These are phyloP conservation scores for Drosophila sordidapex DNA, from an alignment of 2,888 invertebrate species.

Conservation along the genomic window DNA sequence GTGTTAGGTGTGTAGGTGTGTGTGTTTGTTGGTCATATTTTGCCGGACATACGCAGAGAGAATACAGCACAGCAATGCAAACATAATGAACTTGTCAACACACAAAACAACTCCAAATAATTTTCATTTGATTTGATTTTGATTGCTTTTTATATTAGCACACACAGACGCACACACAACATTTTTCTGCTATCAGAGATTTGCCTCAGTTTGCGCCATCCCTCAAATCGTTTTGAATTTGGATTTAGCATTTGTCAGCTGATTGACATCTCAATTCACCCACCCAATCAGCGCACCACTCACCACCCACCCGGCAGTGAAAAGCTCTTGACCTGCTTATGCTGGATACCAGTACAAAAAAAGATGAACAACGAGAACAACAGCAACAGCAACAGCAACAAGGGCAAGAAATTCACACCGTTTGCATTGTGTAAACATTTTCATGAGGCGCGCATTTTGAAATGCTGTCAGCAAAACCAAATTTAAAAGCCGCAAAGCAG, in stretches of 20 bases:
- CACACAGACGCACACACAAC: slow-evolving; percentile 32
- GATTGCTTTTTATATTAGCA: slow-evolving; percentile 76
- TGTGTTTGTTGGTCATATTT: slow-evolving; percentile 50
- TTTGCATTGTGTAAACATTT: slow-evolving; percentile 52
- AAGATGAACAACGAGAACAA: slow-evolving; percentile 20
- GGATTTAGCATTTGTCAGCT: slow-evolving; percentile 52
- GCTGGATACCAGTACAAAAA: slow-evolving; percentile 6
- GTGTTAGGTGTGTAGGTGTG: background rate
- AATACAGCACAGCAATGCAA: slow-evolving; percentile 66
- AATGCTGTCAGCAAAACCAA: slow-evolving; percentile 52
- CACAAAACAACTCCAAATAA: slow-evolving; percentile 71
- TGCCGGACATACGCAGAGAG: slow-evolving; percentile 60
- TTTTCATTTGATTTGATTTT: slow-evolving; percentile 82
- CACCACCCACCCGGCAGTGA: background rate
- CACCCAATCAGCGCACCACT: background rate
- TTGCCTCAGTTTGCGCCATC: background rate
- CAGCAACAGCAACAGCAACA: slow-evolving; percentile 32
- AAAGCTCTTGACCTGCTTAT: slow-evolving; percentile 54
- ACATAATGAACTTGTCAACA: slow-evolving; percentile 81
- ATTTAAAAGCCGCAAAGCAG: background rate
- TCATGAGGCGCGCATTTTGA: slow-evolving; percentile 56
- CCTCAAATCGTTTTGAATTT: slow-evolving; percentile 36
- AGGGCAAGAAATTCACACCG: slow-evolving; percentile 30
- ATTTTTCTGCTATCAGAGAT: background rate
- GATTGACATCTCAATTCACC: slow-evolving; percentile 58